These are phyloP conservation scores for Apodemia arnacis DNA, from an alignment of 2,888 invertebrate genomes.

Conservation along the genomic window DNA sequence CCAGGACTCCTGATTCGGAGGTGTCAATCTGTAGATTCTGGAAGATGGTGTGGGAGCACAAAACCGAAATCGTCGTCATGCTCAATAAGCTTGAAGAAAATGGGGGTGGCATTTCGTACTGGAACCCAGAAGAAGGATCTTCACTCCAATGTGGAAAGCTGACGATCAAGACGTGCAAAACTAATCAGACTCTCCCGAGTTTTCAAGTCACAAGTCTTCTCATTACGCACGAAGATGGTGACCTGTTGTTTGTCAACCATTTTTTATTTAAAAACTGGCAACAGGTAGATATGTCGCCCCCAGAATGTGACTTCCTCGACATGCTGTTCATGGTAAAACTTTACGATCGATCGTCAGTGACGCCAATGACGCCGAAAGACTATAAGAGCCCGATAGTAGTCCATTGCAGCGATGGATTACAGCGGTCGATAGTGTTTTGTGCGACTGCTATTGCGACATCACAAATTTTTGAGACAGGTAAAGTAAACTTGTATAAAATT, in stretches of 20 bases:
- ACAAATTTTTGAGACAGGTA: too few species aligned
- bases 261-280: neutral
- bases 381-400: neutral
- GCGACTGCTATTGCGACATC: too few species aligned
- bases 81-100: neutral
- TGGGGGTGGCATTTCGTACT: neutral
- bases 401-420: too few species aligned
- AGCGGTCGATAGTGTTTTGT: too few species aligned
- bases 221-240: neutral
- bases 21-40: conserved; percentile 19
- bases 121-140: neutral
- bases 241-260: neutral
- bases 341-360: too few species aligned
- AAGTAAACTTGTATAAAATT: too few species aligned
- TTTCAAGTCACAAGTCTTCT: neutral
- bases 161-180: neutral
- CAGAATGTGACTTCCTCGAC: neutral
- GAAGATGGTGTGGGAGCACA: conserved; percentile 40
- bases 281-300: neutral
- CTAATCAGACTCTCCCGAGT: neutral
- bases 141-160: neutral
- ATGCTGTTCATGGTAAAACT: too few species aligned
- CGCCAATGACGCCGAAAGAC: neutral
- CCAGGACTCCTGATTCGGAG: neutral
- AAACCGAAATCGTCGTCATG: conserved; percentile 42